These are phyloP conservation scores for Rhabditoides inermis DNA, from an alignment of 2,888 invertebrate genomes.

Conservation along the genomic window DNA sequence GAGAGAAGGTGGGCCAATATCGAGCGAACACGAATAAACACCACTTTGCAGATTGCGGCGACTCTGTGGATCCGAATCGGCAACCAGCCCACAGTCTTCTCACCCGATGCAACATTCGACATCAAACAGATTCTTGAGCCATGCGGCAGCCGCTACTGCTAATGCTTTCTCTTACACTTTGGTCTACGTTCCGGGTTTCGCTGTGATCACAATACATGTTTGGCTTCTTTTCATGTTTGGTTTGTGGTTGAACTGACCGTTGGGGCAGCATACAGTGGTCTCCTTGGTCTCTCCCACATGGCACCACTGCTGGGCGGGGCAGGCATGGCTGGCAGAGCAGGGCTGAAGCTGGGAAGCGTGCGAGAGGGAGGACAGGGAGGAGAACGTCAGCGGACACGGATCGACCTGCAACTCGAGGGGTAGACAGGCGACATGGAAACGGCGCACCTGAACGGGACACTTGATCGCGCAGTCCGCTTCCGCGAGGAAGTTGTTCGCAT, in stretches of 20 bases:
- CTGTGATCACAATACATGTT: no score
- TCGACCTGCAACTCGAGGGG: no score
- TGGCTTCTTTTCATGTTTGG: no score
- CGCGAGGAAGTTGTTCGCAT: constrained; percentile 45
- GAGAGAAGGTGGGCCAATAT: constrained; percentile 31
- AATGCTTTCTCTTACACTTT: no score
- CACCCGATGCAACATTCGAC: no score
- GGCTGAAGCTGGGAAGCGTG: constrained; percentile 8
- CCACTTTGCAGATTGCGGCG: constrained; percentile 14
- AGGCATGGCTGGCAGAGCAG: constrained; percentile 27
- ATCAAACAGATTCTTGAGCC: background rate
- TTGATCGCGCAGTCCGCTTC: constrained; percentile 28
- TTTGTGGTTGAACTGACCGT: no score
- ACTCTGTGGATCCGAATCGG: constrained; percentile 15
- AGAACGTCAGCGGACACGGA: constrained; percentile 35
- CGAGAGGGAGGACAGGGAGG: constrained; percentile 11
- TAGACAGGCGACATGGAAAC: no score
- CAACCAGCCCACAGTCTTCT: constrained; percentile 8
- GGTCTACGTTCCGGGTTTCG: no score
- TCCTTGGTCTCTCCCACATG: constrained; percentile 39
- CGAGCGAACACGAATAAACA: no score
- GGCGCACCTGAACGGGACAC: constrained; percentile 45
- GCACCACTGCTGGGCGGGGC: constrained; percentile 45
- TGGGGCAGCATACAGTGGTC: constrained; percentile 48
- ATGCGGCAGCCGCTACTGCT: no score